Base-by-base conservation (phyloP, 2,888 invertebrate genomes). In the Melanostoma scalare region DNA sequence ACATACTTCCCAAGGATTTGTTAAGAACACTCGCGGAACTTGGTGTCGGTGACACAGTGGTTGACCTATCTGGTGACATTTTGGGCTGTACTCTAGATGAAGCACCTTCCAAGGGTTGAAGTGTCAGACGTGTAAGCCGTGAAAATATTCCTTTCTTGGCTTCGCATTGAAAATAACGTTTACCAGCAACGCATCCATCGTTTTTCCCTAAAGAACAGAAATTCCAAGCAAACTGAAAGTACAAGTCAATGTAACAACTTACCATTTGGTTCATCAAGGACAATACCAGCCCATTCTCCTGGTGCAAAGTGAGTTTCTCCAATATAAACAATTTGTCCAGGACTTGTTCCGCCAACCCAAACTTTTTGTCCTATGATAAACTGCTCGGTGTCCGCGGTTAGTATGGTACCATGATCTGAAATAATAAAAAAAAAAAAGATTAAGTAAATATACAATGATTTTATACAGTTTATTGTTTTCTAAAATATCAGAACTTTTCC, bases 201-300 rank as follows among this genome's bases (percentile, higher is more conserved):
- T 99, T 98, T 93, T 99, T 98, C 86, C 99, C 99, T 96, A 65
- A 89, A 82, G 92, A 91, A 50, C 6, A 30, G 4, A 4, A 63
- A 38, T 42, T 8, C n/a, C 53, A 42, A 44, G 48, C 40, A 48
- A 8, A 30, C n/a, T 20, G 1, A n/a, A 5, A 10, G 10, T n/a
- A n/a, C 6, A 4, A 4, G 46, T 10, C 10, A 61, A 1, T 20
- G 20, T 20, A 36, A 46, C 1, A 8, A 71, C 87, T 87, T 85
- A 90, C 99, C 99, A 88, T 97, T 95, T 48, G 98, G 95, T 87
- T 98, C 97, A 91, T 99, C 99, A 86, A 99, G 94, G 81, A 98
- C 99, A 79, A 99, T 95, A 61, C 99, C 99, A 60, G 98, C 99
- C 99, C 99, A 99, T 86, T 99, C 97, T 79, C 99, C 99, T 30